phyloP scores from a whole-genome alignment of 2,113 vertebrate species.

The Otocyon megalotis region DNA sequence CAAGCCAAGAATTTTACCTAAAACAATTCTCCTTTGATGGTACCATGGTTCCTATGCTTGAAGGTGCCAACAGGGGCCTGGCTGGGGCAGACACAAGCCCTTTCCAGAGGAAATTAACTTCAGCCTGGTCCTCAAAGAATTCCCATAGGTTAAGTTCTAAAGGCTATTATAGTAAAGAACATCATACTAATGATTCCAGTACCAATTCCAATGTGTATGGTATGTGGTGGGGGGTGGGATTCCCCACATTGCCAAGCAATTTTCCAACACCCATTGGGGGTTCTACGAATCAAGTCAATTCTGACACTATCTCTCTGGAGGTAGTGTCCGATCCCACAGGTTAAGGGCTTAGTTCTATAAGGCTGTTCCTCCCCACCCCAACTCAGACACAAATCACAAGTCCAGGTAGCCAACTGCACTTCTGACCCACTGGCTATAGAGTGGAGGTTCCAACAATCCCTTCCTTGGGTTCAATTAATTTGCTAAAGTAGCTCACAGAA shows the following conservation, averaged over 20 bases:
- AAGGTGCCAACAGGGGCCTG: neutral
- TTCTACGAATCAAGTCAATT: neutral
- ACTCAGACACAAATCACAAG: neutral
- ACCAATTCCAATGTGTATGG: neutral
- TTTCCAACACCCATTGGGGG: neutral
- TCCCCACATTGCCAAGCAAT: neutral
- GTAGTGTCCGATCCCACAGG: neutral
- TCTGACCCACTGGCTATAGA: neutral
- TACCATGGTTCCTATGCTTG: neutral
- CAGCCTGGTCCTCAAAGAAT: neutral
- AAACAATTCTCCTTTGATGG: neutral
- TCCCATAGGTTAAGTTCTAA: neutral
- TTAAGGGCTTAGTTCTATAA: neutral
- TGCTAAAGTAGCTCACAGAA: neutral
- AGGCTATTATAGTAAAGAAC: neutral
- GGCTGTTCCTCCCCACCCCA: neutral
- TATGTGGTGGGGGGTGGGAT: neutral
- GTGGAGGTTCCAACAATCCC: neutral
- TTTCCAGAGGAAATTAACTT: neutral
- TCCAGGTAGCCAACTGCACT: neutral
- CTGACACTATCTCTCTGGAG: neutral
- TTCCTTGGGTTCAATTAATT: neutral
- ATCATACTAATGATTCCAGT: neutral
- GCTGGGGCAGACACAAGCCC: neutral
- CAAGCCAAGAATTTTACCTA: neutral